These are phyloP conservation scores for Gymnoscelis rufifasciata DNA, from an alignment of 2,888 invertebrate species.

Conservation along the genomic window DNA sequence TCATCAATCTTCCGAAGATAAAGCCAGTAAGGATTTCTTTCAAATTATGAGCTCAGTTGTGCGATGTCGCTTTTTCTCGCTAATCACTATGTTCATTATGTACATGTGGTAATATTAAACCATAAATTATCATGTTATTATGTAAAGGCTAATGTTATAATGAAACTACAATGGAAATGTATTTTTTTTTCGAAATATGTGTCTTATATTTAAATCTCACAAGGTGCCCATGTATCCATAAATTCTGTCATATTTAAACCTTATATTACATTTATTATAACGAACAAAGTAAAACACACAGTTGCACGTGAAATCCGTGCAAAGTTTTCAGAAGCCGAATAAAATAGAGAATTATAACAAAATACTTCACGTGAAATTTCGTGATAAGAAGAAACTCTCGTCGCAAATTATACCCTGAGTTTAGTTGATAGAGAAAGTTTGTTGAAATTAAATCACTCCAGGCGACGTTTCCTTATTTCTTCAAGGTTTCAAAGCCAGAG, in stretches of 20 bases:
- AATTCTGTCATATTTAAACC: too few species aligned
- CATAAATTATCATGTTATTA: too few species aligned
- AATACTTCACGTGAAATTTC: slow-evolving; percentile 74
- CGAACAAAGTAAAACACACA: too few species aligned
- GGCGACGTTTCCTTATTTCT: slow-evolving; percentile 60
- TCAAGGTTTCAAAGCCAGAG: slow-evolving; percentile 43
- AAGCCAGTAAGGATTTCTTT: slow-evolving; percentile 16
- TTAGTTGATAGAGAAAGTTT: slow-evolving; percentile 73
- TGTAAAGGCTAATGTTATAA: too few species aligned
- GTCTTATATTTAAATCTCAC: too few species aligned
- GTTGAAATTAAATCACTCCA: slow-evolving; percentile 70
- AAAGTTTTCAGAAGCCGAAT: slow-evolving; percentile 37
- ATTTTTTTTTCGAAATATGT: too few species aligned
- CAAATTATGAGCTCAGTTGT: slow-evolving; percentile 23
- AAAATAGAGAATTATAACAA: slow-evolving; percentile 65
- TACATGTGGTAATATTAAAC: too few species aligned
- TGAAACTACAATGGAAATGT: too few species aligned
- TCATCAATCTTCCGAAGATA: slow-evolving; percentile 21
- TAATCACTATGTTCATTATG: slow-evolving; percentile 11
- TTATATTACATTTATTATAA: too few species aligned
- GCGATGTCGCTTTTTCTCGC: slow-evolving; percentile 13
- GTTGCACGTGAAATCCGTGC: neutral
- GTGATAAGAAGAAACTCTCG: slow-evolving; percentile 72
- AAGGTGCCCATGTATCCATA: too few species aligned
- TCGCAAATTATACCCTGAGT: slow-evolving; percentile 74